Evolutionary conservation across 1,140 invertebrate genomes (phyloP).

Genomic region (Laupala kohalensis): DNA sequence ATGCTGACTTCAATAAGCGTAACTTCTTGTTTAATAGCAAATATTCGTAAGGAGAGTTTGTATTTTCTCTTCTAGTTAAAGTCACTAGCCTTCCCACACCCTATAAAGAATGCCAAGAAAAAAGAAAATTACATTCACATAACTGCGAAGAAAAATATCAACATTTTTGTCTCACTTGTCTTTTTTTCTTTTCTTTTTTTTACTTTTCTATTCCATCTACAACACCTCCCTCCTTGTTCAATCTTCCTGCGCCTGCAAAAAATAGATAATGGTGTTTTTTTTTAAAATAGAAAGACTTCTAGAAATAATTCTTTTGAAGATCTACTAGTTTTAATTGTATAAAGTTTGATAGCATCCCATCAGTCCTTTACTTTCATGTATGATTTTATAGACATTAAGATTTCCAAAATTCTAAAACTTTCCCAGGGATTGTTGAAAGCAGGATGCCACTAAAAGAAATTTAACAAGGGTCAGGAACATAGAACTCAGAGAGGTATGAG

Average conservation of each 20-base stretch:
- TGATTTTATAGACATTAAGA: too few species aligned
- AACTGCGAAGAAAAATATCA: not conserved
- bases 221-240: not conserved
- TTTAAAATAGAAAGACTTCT: too few species aligned
- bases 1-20: not conserved
- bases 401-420: too few species aligned
- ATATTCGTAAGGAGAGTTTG: not conserved
- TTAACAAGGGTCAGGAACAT: not conserved
- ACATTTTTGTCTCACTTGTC: too few species aligned
- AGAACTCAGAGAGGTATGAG: not conserved
- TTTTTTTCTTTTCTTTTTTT: too few species aligned
- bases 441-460: too few species aligned
- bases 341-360: too few species aligned
- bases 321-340: too few species aligned
- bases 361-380: too few species aligned
- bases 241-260: not conserved
- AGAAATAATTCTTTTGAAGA: too few species aligned
- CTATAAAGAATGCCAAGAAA: not conserved
- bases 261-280: not conserved
- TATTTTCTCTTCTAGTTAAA: not conserved
- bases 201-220: not conserved
- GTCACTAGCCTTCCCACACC: not conserved
- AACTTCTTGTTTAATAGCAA: not conserved
- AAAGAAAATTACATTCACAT: not conserved
- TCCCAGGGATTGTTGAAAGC: too few species aligned